Evolutionary conservation across 2,113 vertebrate species (phyloP), one percentile per base, ranked within the genome.

Genomic region (Thinocorus orbignyianus): DNA sequence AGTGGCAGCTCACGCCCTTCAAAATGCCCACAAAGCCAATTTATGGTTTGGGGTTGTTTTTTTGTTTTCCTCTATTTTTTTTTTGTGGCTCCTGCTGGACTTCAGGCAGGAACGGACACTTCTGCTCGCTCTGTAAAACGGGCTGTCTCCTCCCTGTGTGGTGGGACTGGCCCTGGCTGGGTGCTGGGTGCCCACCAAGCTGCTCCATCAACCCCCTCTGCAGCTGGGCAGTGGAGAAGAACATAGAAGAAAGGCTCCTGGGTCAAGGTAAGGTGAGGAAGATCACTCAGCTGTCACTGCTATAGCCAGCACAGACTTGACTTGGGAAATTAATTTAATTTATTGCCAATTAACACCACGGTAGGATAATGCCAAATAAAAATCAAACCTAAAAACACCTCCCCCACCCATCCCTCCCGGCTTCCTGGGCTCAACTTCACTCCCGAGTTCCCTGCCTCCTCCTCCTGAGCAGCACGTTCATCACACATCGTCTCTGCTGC

Each of bases 201-300:
- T 2, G 1, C 8, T 73, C 23, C 30, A 2, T n/a, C 41, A 2
- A 19, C 79, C 3, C 3, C 7, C 11, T 23, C 10, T 26, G 46
- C 62, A 2, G 0, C 19, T 52, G 49, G 46, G 2, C 3, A 28
- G 8, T 26, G 23, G 6, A 33, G 8, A 26, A 69, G 28, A 24
- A 73, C 77, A 64, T 8, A 17, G 0, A 20, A 0, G 0, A 64
- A 60, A 60, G 35, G 24, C 11, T 49, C 1, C 0, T 20, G 62
- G 7, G 39, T 41, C 2, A 2, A n/a, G 11, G 41, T 20, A 48
- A 71, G 28, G 28, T 18, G 41, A 17, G 41, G n/a, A 25, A 66
- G 48, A 18, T 44, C 52, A 52, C 42, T 57, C 26, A 58, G 3
- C 8, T 9, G 4, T 62, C 76, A 5, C 4, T 6, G 3, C 54